Conservation (phyloP, 2,113 vertebrate genomes). For the Silurus meridionalis region DNA sequence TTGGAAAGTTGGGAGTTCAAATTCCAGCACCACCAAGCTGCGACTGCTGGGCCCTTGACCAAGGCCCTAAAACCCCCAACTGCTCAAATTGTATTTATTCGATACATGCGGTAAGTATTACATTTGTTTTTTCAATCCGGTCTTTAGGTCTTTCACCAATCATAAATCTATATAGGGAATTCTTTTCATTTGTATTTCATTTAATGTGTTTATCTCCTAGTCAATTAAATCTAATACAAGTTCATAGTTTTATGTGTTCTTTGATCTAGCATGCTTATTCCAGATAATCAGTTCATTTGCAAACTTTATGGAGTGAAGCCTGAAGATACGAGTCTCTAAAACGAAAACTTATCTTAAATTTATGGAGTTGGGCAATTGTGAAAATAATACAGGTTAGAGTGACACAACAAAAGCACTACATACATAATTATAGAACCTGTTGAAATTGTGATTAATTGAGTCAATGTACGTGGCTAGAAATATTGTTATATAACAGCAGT, state of each 20-base stretch:
- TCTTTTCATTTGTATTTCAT: neutral
- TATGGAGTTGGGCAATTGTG: neutral
- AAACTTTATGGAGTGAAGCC: neutral
- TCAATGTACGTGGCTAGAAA: neutral
- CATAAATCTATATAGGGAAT: neutral
- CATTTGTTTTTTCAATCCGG: neutral
- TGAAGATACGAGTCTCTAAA: neutral
- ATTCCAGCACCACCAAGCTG: too few species aligned
- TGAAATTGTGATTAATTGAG: neutral
- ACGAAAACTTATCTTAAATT: neutral
- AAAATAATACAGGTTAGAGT: neutral
- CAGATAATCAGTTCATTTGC: neutral
- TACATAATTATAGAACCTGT: neutral
- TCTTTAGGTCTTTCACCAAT: neutral
- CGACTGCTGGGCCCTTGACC: too few species aligned
- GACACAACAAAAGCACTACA: neutral
- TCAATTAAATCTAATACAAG: neutral
- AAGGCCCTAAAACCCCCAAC: too few species aligned
- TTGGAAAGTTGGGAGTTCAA: too few species aligned
- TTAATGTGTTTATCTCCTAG: neutral
- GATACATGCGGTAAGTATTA: neutral
- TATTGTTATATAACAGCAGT: neutral
- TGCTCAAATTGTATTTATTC: too few species aligned
- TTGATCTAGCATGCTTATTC: neutral
- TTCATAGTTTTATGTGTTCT: neutral